Evolutionary conservation across 2,113 vertebrate genomes (phyloP), one percentile per base, ranked within the genome.

Genomic region (Pelodiscus sinensis): DNA sequence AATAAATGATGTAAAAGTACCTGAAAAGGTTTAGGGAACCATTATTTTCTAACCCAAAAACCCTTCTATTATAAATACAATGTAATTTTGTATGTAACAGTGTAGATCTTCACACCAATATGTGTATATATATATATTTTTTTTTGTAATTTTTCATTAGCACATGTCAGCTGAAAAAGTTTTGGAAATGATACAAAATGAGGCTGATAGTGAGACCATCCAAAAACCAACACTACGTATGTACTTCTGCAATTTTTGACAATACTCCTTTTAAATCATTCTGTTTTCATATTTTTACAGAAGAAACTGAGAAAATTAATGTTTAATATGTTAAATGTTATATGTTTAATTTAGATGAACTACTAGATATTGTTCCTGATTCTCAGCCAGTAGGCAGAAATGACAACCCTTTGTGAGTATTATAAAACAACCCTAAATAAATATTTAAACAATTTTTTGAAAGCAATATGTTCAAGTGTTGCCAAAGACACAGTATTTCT

Each of bases 341-440:
- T 94, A 87, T 97, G 11, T 97, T 95, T 97, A 25, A 75, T 96
- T 96, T 97, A 99, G 99, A 97, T 90, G 93, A 97, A 78, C 93
- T 87, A 18, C 94, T 96, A 54, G 97, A 97, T 90, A 79, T 97
- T 95, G 96, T 98, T 89, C 98, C 98, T 80, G 98, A 98, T 95
- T 98, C 98, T 51, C 98, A 98, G 95, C 97, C 97, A 88, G 82
- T 9, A 68, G 79, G 9, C 25, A 97, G 73, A 96, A 92, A 62
- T 91, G 94, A 52, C 65, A 97, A 93, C 87, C 79, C 91, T 93
- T 62, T 79, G 99, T 99, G 98, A 99, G 99, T 97, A 95, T 27
- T 92, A 57, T 77, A 50, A 93, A 93, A 85, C 44, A 54, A 51
- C 13, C 54, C 54, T 19, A 93, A 22, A 38, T 87, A 77, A 50